These are phyloP conservation scores for Dynastes tityus DNA, from an alignment of 2,888 invertebrate species.

Conservation along the genomic window DNA sequence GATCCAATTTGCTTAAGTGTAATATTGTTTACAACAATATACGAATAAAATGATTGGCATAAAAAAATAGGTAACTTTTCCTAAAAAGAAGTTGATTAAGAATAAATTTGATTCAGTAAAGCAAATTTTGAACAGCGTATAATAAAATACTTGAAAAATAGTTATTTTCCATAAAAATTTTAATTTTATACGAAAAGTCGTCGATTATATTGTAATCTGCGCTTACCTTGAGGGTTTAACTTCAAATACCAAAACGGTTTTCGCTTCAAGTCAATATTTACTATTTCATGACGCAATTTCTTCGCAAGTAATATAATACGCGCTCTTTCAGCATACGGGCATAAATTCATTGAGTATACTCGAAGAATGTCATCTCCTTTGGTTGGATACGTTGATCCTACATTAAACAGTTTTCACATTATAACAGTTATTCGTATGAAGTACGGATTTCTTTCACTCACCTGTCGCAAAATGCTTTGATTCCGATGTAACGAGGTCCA, in stretches of 20 bases:
- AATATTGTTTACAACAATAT: too few species aligned
- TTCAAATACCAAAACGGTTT: slow-evolving; percentile 38
- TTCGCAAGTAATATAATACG: slow-evolving; percentile 35
- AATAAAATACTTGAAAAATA: neutral
- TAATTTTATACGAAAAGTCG: neutral
- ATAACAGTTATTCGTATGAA: neutral
- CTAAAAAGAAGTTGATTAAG: too few species aligned
- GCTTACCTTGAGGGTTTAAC: slow-evolving; percentile 34
- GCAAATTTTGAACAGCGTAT: too few species aligned
- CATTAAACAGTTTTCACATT: neutral
- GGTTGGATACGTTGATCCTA: slow-evolving; percentile 2
- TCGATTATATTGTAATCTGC: neutral
- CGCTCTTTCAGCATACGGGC: slow-evolving; percentile 34
- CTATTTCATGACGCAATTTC: slow-evolving; percentile 25
- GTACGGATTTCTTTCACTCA: neutral
- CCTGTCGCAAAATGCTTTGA: slow-evolving; percentile 12
- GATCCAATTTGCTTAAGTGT: too few species aligned
- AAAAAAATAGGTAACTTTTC: too few species aligned
- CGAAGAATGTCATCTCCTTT: slow-evolving; percentile 20
- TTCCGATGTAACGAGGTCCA: slow-evolving; percentile 15
- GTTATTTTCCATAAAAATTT: neutral
- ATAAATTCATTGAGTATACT: slow-evolving; percentile 35
- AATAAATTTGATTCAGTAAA: too few species aligned
- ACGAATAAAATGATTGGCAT: too few species aligned
- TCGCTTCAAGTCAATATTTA: slow-evolving; percentile 26